A percentile compares a stretch with the other conserved stretches of the same genome.
phyloP scores from a whole-genome alignment of 2,888 invertebrate species.

The Lasiommata megera region DNA sequence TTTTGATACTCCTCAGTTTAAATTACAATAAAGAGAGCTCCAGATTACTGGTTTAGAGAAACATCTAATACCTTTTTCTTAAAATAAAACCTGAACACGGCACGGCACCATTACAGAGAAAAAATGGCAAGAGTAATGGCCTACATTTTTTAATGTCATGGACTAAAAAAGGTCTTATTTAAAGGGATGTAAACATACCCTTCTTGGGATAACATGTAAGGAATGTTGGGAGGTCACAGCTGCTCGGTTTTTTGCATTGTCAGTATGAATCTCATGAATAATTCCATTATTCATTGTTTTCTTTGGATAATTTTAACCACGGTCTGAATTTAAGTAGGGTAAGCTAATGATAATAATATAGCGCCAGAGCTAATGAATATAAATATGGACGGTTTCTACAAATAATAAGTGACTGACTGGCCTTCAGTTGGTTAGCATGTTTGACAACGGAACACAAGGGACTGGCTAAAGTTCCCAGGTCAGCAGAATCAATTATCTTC shows the following conservation, averaged over 20 bases:
- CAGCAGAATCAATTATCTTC: no score
- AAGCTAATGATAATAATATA: neutral
- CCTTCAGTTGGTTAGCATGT: no score
- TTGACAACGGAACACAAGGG: no score
- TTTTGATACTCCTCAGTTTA: no score
- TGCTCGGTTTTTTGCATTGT: constrained; percentile 14
- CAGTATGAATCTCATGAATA: constrained; percentile 16
- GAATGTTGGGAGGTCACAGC: constrained; percentile 14
- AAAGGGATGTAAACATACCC: constrained; percentile 20
- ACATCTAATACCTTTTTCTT: constrained; percentile 1
- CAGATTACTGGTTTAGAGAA: neutral
- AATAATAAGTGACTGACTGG: no score
- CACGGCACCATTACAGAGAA: neutral
- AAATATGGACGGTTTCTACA: no score
- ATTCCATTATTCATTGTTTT: constrained; percentile 15
- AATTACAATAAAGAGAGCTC: no score
- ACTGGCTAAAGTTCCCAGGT: no score
- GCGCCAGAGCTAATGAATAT: neutral
- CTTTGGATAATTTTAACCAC: constrained; percentile 11
- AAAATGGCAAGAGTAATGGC: constrained; percentile 16
- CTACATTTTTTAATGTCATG: constrained; percentile 18
- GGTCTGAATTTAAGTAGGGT: neutral
- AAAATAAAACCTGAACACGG: constrained; percentile 12
- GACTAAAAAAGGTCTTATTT: constrained; percentile 20
- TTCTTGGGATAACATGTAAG: constrained; percentile 18